phyloP scores from a whole-genome alignment of 2,797 vertebrate species.

The Spheniscus humboldti region DNA sequence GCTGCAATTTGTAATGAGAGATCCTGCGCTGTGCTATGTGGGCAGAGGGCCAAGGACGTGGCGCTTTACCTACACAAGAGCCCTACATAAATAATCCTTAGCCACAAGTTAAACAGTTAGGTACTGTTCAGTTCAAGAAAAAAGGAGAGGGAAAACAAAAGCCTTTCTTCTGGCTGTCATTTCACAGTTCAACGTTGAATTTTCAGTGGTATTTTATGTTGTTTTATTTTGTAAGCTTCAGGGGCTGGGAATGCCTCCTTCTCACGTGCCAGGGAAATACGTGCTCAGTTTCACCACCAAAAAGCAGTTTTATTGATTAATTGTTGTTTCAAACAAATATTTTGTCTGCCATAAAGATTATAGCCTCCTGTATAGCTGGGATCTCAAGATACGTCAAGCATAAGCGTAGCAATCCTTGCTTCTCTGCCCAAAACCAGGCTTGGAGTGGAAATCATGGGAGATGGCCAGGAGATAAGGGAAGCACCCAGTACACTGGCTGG shows the following conservation, averaged over 20 bases:
- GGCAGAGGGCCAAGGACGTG: slow-evolving; percentile 73
- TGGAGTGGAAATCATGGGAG: background rate
- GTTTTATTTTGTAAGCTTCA: slow-evolving; percentile 5
- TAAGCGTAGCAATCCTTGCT: background rate
- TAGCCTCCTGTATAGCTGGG: slow-evolving; percentile 1
- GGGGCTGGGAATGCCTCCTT: background rate
- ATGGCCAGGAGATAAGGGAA: background rate
- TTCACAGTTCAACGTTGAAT: background rate
- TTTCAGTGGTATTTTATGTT: slow-evolving; percentile 23
- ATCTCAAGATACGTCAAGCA: background rate
- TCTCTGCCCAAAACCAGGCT: background rate
- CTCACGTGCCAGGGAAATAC: background rate
- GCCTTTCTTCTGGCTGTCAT: slow-evolving; percentile 11
- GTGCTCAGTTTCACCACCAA: background rate
- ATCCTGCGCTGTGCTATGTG: slow-evolving; percentile 60
- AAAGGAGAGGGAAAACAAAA: slow-evolving; percentile 57
- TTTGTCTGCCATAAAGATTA: slow-evolving; percentile 8
- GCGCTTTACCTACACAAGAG: slow-evolving; percentile 74
- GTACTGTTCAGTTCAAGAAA: slow-evolving; percentile 57
- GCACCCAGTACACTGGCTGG: background rate
- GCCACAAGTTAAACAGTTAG: slow-evolving; percentile 73
- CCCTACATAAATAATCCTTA: slow-evolving; percentile 69
- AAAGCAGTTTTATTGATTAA: background rate
- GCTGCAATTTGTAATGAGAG: slow-evolving; percentile 79
- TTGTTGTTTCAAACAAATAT: background rate